These are phyloP conservation scores for Macrophya alboannulata DNA, from an alignment of 2,888 invertebrate genomes.

Conservation along the genomic window DNA sequence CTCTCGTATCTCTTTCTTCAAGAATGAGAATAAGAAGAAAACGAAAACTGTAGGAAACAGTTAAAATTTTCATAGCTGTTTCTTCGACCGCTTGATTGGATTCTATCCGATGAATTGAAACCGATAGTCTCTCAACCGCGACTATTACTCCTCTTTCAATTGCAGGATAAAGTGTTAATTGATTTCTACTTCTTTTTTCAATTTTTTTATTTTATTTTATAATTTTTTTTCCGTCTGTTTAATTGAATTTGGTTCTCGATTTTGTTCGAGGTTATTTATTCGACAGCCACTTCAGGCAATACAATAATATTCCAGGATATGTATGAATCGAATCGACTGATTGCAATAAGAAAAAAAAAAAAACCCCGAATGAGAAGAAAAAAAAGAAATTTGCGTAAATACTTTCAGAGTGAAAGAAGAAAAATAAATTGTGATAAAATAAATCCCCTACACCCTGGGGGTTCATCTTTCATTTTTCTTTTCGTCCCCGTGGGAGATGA, in stretches of 20 bases:
- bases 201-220: neutral
- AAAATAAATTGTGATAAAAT: neutral
- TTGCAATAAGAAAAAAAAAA: neutral
- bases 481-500: neutral
- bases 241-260: neutral
- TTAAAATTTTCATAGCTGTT: conserved; percentile 18
- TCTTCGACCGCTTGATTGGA: conserved; percentile 3
- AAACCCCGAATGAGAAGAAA: neutral
- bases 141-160: neutral
- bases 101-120: conserved; percentile 7
- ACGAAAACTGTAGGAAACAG: neutral
- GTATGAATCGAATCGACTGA: neutral
- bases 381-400: neutral
- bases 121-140: neutral
- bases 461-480: conserved; percentile 6
- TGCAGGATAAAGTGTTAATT: conserved; percentile 6
- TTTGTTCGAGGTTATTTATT: neutral
- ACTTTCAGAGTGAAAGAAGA: conserved; percentile 7
- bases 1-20: neutral
- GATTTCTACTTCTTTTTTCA: neutral
- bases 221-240: neutral
- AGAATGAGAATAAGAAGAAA: neutral
- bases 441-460: conserved; percentile 4
- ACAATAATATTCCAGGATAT: neutral
- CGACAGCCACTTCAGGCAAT: neutral